Evolutionary conservation across 2,797 vertebrate genomes (phyloP).

Genomic region (Sebastes taczanowskii): DNA sequence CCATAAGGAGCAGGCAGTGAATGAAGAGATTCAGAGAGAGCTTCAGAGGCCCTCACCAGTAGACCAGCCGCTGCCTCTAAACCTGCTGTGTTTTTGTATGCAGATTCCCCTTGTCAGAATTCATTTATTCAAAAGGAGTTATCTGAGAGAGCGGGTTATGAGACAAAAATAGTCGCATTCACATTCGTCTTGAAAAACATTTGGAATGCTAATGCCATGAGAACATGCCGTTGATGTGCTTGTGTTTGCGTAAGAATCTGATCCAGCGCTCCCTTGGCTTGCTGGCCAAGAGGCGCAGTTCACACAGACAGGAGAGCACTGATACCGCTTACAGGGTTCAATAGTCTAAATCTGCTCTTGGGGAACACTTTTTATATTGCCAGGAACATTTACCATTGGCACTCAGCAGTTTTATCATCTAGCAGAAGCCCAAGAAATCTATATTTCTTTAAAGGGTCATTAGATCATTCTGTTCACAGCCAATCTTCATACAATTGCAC

Average conservation of each 20-base stretch:
- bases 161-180: slow-evolving; percentile 80
- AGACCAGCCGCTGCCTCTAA: slow-evolving; percentile 56
- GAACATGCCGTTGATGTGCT: slow-evolving; percentile 70
- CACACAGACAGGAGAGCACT: slow-evolving; percentile 65
- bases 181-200: slow-evolving; percentile 73
- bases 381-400: slow-evolving; percentile 51
- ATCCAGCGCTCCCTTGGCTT: slow-evolving; percentile 54
- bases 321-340: slow-evolving; percentile 66
- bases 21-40: slow-evolving; percentile 72
- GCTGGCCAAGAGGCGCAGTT: slow-evolving; percentile 56
- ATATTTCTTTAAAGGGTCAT: slow-evolving; percentile 56
- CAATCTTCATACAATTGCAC: slow-evolving; percentile 49
- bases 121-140: slow-evolving; percentile 77
- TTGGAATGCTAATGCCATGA: slow-evolving; percentile 77
- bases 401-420: slow-evolving; percentile 49
- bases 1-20: slow-evolving; percentile 63
- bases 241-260: slow-evolving; percentile 76
- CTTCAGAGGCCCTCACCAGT: slow-evolving; percentile 61
- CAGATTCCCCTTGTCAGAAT: slow-evolving; percentile 82
- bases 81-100: slow-evolving; percentile 81
- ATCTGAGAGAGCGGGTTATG: slow-evolving; percentile 69
- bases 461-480: slow-evolving; percentile 59
- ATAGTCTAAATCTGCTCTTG: slow-evolving; percentile 53
- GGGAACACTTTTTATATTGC: slow-evolving; percentile 53
- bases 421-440: slow-evolving; percentile 47